Base-by-base conservation (phyloP, 2,888 invertebrate species). In the Chloroclystis v-ata region DNA sequence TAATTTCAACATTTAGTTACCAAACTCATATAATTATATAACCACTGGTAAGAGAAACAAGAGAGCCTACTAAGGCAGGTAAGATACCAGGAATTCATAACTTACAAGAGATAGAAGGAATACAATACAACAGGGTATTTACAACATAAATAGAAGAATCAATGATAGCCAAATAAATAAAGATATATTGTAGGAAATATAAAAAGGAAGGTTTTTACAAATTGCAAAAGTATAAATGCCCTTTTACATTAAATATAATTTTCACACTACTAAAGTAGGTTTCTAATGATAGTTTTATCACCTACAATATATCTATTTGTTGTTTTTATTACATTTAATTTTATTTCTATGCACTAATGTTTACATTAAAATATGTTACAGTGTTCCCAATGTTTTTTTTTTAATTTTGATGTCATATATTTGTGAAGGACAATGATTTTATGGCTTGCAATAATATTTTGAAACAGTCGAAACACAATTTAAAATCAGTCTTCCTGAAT, bases 331-430 rank as follows among this genome's bases (percentile, higher is more conserved):
- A 77, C 75, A 77, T 75, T 67, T 65, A 64, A 52, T 72, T 75
- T 74, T 79, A 79, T 67, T 77, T 78, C 85, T 87, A 88, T 81
- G 78, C 76, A 67, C 83, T 87, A 87, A 82, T 70, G 77, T 86
- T 33, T 83, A 84, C 69, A 72, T 79, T 82, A 81, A 82, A 83
- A 88, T 88, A 88, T 87, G 87, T 88, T 85, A 86, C 81, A 87
- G 78, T 88, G 88, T 75, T 88, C 88, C 88, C 88, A 82, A 87
- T 89, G 81, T 89, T 89, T 78, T 76, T 86, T 20, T 63, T 59
- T 61, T 33, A 38, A 44, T 52, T 56, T 52, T 47, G 56, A 59
- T 75, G 77, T 73, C 56, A 54, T 54, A 39, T 52, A n/a, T n/a
- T 50, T 41, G 40, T 30, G 30, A 37, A 16, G n/a, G 56, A 59